These are phyloP conservation scores for Cassiopea xamachana DNA, from an alignment of 30 jellyfish, hydroid and myxozoan genomes.

Conservation along the genomic window DNA sequence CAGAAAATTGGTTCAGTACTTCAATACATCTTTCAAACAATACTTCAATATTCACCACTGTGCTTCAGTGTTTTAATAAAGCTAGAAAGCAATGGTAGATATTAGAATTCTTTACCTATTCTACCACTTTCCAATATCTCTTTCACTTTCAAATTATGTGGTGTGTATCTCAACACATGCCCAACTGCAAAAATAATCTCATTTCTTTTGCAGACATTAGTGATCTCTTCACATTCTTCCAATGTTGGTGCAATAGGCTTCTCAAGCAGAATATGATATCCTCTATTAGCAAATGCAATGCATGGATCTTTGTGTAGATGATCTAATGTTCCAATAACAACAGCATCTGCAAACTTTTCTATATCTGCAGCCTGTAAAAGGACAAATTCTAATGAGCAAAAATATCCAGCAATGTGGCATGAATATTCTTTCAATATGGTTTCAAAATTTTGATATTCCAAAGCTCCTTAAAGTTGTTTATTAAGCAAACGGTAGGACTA, in stretches of 20 bases:
- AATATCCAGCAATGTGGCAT: too few relatives aligned
- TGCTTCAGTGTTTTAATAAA: too few relatives aligned
- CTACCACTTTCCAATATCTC: slow-evolving; percentile 81
- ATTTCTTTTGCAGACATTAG: slow-evolving; percentile 73
- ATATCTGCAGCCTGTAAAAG: slow-evolving; percentile 52
- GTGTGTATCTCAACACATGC: slow-evolving; percentile 86
- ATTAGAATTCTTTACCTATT: slow-evolving; percentile 67
- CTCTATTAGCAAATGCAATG: slow-evolving; percentile 86
- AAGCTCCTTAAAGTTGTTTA: too few relatives aligned
- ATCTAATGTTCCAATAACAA: slow-evolving; percentile 83
- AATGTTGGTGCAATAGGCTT: slow-evolving; percentile 94
- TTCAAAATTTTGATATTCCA: too few relatives aligned
- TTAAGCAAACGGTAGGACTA: too few relatives aligned
- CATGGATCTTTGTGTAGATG: slow-evolving; percentile 82
- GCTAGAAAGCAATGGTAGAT: too few relatives aligned
- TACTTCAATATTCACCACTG: too few relatives aligned
- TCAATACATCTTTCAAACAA: too few relatives aligned
- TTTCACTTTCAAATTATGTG: slow-evolving; percentile 72
- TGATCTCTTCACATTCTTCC: slow-evolving; percentile 84
- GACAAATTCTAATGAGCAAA: neutral
- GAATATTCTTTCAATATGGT: too few relatives aligned
- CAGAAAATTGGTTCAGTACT: too few relatives aligned
- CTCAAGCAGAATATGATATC: slow-evolving; percentile 86
- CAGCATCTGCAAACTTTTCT: slow-evolving; percentile 97
- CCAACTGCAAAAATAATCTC: slow-evolving; percentile 84